phyloP scores from a whole-genome alignment of 2,797 vertebrate species.

The Vireo griseus region DNA sequence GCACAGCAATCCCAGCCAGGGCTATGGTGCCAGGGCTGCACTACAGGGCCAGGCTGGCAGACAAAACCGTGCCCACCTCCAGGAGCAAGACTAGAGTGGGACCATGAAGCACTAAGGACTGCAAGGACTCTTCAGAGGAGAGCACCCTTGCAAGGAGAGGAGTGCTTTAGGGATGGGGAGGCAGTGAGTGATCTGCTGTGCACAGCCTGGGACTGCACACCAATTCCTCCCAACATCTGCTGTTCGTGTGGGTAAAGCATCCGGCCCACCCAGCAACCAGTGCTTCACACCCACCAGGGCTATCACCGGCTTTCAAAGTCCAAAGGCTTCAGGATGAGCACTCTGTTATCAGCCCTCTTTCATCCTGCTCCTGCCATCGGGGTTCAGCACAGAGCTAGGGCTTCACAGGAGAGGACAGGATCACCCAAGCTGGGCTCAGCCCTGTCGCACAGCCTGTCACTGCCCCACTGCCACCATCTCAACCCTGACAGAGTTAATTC shows the following conservation, averaged over 20 bases:
- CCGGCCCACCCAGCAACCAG: background rate
- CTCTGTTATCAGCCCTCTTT: background rate
- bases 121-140: background rate
- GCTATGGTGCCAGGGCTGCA: background rate
- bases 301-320: background rate
- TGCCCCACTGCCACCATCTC: accelerated
- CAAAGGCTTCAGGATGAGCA: background rate
- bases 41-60: background rate
- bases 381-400: background rate
- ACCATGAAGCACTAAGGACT: background rate
- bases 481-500: background rate
- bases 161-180: background rate
- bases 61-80: background rate
- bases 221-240: background rate
- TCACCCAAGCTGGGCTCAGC: background rate
- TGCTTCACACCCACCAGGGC: background rate
- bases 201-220: background rate
- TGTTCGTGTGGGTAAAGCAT: background rate
- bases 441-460: background rate
- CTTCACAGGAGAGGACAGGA: background rate
- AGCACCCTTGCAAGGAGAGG: background rate
- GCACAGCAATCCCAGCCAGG: background rate
- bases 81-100: background rate
- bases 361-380: background rate
- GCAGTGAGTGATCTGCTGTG: accelerated